Percentiles rank a stretch among this genome's conserved stretches.
Evolutionary conservation across 2,888 invertebrate species (phyloP).

Genomic region (Azorinus chamasolen): DNA sequence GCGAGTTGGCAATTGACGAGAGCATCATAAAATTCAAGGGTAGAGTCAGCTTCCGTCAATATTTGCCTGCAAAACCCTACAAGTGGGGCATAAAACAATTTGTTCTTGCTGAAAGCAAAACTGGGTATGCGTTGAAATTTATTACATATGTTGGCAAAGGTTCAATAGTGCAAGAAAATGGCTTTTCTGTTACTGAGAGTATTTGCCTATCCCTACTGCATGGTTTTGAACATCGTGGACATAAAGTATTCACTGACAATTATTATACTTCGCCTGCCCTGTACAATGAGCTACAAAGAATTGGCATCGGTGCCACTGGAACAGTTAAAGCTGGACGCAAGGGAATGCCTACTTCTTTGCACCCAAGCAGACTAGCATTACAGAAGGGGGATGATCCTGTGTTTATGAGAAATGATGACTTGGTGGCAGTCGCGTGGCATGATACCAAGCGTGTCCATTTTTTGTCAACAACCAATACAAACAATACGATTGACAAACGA

Average conservation of each 20-base stretch:
- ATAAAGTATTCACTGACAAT: slow-evolving; percentile 41
- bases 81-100: too few relatives aligned
- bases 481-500: slow-evolving; percentile 5
- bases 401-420: slow-evolving; percentile 40
- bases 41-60: too few relatives aligned
- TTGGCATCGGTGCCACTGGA: slow-evolving; percentile 34
- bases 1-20: too few relatives aligned
- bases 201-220: slow-evolving; percentile 19
- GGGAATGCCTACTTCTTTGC: slow-evolving; percentile 40
- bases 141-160: slow-evolving; percentile 26
- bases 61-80: too few relatives aligned
- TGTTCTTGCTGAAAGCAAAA: too few relatives aligned
- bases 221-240: slow-evolving; percentile 46
- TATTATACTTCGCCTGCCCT: slow-evolving; percentile 39
- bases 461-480: slow-evolving; percentile 20
- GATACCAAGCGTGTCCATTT: slow-evolving; percentile 60
- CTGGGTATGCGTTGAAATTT: too few relatives aligned
- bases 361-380: slow-evolving; percentile 25
- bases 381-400: slow-evolving; percentile 58
- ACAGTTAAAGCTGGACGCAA: slow-evolving; percentile 49
- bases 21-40: too few relatives aligned
- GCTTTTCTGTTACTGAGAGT: slow-evolving; percentile 30
- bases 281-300: slow-evolving; percentile 24
- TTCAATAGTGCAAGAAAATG: neutral
- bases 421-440: slow-evolving; percentile 60